Percentiles rank a stretch among this genome's conserved stretches.
These are phyloP conservation scores for Porites rus DNA, from an alignment of 92 coral and sea anemone genomes.

Conservation along the genomic window DNA sequence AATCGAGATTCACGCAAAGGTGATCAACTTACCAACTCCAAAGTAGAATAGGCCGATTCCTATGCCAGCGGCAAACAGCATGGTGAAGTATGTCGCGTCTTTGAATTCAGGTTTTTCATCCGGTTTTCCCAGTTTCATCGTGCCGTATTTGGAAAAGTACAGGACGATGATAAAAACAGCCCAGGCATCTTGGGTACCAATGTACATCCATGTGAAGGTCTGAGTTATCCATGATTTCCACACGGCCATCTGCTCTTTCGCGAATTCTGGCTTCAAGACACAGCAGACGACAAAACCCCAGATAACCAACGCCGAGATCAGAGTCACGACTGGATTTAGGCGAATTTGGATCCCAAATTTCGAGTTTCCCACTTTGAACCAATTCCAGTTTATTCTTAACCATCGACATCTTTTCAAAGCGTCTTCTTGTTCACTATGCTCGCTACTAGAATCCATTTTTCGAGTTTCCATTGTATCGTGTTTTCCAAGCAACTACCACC, in stretches of 20 bases:
- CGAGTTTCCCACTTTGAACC: conserved; percentile 51
- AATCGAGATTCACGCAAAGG: not conserved
- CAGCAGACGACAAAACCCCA: conserved; percentile 92
- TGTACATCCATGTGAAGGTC: conserved; percentile 91
- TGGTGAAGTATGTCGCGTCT: conserved; percentile 92
- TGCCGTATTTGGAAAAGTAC: conserved; percentile 89
- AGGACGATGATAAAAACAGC: conserved; percentile 85
- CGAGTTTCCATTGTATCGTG: not conserved
- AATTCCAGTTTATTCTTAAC: conserved; percentile 43
- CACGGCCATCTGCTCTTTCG: conserved; percentile 57
- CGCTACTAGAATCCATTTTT: conserved; percentile 35
- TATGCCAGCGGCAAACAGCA: conserved; percentile 95
- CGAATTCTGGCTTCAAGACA: conserved; percentile 65
- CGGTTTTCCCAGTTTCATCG: conserved; percentile 88
- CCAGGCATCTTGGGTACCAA: conserved; percentile 91
- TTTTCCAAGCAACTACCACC: conserved; percentile 14
- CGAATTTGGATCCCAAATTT: conserved; percentile 39
- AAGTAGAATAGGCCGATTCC: conserved; percentile 94
- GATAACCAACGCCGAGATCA: conserved; percentile 75
- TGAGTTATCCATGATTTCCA: conserved; percentile 82
- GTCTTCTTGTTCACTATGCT: conserved; percentile 32
- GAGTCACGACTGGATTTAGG: conserved; percentile 84
- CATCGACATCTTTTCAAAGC: conserved; percentile 44
- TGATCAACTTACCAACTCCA: conserved; percentile 63
- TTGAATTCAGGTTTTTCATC: conserved; percentile 95